Base-by-base conservation (phyloP, 2,113 vertebrate genomes). In the Aptenodytes patagonicus region DNA sequence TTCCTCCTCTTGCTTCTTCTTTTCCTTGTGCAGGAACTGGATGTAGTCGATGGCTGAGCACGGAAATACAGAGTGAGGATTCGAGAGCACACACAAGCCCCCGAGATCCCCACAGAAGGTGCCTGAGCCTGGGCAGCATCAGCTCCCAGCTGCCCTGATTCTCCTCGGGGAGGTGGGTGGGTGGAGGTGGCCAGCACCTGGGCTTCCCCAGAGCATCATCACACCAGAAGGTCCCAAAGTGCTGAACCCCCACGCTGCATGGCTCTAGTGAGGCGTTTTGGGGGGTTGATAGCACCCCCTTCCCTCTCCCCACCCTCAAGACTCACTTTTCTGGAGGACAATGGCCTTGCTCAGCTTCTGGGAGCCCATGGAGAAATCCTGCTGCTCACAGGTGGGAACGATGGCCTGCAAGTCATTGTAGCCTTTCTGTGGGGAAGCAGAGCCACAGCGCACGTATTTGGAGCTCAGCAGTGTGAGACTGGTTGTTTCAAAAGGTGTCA, bases 1-100 rank as follows among this genome's bases (percentile, higher is more conserved):
- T 88, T 99, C 99, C 95, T 99, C 99, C 91, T 99, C 99, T 94
- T 99, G 99, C 97, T 99, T 99, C 95, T 99, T 99, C 98, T 99
- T 99, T 96, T 99, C 99, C 97, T 99, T 99, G 92, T 99, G 99
- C 97, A 99, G 97, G 97, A 99, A 99, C 98, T 99, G 99, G 95
- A 99, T 99, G 97, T 99, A 99, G 98, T 99, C 99, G 1, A 99
- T 99, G 49, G 99, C 99, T 99, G 84, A 42, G 42, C 38, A 17
- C 1, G 11, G 72, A 64, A 87, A 83, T 1, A 13, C 5, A 46
- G 28, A 54, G 20, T 20, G 42, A 91, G 62, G 46, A 13, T 17
- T 10, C 24, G 17, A 61, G 65, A 79, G 44, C 28, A 38, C 8
- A 21, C 32, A 4, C 1, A 2, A 42, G 13, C 13, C 61, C 66